Base-by-base conservation (phyloP, 2,888 invertebrate genomes). In the Yponomeuta cagnagella region DNA sequence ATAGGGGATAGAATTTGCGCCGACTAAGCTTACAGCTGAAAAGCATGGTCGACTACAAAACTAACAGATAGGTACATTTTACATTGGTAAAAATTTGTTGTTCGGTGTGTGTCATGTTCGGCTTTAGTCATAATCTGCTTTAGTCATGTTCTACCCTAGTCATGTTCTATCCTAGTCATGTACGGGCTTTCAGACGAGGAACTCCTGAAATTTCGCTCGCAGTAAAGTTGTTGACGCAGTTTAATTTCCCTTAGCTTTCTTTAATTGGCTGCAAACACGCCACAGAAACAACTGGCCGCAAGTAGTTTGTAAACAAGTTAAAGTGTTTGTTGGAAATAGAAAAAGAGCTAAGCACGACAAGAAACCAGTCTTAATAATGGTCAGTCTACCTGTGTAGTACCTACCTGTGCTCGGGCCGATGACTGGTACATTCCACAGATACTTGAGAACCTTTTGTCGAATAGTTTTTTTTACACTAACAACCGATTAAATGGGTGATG, bases 371-470 rank as follows among this genome's bases (percentile, higher is more conserved):
- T 10, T 48, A 63, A 48, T 52, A 63, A 63, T 43, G 71, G 71
- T 71, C 73, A 74, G 68, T 74, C 79, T 80, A 81, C 82, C 82
- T 80, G 80, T 76, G 71, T 15, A n/a, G 43, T 43, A 43, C 43
- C 52, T 58, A 12, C 52, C 52, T 58, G 52, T 15, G 52, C 70
- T 65, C 48, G 65, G 23, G 10, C 52, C 70, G 71, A 69, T 77
- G 77, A 78, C 77, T 77, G 73, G 75, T 75, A 74, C 77, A 82
- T 81, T 82, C 82, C 79, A 68, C 71, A 73, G 78, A 79, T 79
- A 75, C 72, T 74, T 74, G 43, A 74, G 69, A 71, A 43, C 69
- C 73, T 73, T 73, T 72, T 72, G 52, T 58, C 4, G 52, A 8
- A 58, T 58, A 58, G 52, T 15, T 15, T 58, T 52, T 58, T 58